phyloP scores from a whole-genome alignment of 2,888 invertebrate genomes.

The Tanaodytes sp. region DNA sequence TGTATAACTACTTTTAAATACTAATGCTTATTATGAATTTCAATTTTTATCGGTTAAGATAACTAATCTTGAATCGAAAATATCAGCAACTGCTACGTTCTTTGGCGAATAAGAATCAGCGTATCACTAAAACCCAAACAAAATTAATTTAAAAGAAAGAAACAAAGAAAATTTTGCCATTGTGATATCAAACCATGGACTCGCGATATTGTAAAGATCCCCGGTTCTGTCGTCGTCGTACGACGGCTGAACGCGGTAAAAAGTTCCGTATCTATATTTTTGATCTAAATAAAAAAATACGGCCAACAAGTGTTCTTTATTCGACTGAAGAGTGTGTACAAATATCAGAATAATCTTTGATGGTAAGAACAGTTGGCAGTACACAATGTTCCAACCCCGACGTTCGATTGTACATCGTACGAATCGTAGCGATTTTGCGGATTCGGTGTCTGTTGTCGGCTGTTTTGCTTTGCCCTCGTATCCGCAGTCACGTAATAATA shows the following conservation, averaged over 20 bases:
- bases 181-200: too few species aligned
- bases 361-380: slow-evolving; percentile 34
- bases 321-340: slow-evolving; percentile 22
- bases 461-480: slow-evolving; percentile 33
- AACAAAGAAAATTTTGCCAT: too few species aligned
- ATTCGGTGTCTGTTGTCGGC: slow-evolving; percentile 43
- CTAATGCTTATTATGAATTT: too few species aligned
- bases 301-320: slow-evolving; percentile 22
- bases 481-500: slow-evolving; percentile 47
- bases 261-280: not conserved
- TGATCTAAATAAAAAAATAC: slow-evolving; percentile 10
- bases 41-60: too few species aligned
- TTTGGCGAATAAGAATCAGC: too few species aligned
- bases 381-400: slow-evolving; percentile 23
- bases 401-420: slow-evolving; percentile 34
- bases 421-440: slow-evolving; percentile 35
- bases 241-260: not conserved
- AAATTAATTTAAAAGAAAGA: too few species aligned
- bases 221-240: not conserved
- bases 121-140: too few species aligned
- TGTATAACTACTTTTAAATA: too few species aligned
- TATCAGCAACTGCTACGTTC: too few species aligned
- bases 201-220: not conserved
- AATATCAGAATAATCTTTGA: slow-evolving; percentile 41
- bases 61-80: too few species aligned